These are phyloP conservation scores for Dufourea novaeangliae DNA, from an alignment of 1,140 invertebrate genomes.

Conservation along the genomic window DNA sequence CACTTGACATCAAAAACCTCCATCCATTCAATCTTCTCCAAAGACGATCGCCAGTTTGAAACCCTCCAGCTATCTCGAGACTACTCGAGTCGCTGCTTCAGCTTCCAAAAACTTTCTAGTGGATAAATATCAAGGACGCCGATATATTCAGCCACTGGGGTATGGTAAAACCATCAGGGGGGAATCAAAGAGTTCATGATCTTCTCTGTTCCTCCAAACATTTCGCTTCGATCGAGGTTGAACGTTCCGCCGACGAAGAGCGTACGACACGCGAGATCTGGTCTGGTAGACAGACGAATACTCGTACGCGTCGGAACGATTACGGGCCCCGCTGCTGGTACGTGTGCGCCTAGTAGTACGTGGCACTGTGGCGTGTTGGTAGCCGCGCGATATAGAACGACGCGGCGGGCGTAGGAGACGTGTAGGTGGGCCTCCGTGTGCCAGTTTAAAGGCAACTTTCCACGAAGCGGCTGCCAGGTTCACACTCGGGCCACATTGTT, in stretches of 20 bases:
- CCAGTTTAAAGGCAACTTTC: constrained; percentile 65
- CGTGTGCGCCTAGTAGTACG: background rate
- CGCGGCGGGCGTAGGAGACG: constrained; percentile 40
- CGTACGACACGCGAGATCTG: constrained; percentile 47
- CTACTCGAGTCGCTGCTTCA: too few relatives aligned
- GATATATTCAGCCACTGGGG: constrained; percentile 19
- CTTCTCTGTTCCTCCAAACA: background rate
- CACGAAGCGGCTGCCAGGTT: constrained; percentile 68
- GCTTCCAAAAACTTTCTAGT: constrained; percentile 7
- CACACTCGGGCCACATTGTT: constrained; percentile 77
- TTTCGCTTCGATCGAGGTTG: constrained; percentile 32
- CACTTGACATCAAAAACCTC: too few relatives aligned
- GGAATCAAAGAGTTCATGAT: constrained; percentile 32
- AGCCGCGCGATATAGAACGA: constrained; percentile 14
- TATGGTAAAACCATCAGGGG: constrained; percentile 14
- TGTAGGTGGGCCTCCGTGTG: constrained; percentile 38
- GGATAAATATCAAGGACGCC: constrained; percentile 7
- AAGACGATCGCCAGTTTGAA: constrained; percentile 20
- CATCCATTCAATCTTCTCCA: background rate
- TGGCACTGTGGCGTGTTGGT: background rate
- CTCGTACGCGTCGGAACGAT: constrained; percentile 4
- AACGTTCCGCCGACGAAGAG: constrained; percentile 38
- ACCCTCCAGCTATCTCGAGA: constrained; percentile 15
- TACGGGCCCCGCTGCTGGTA: background rate
- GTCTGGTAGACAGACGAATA: constrained; percentile 2